A percentile compares a stretch with the other conserved stretches of the same genome.
phyloP scores from a whole-genome alignment of 2,113 vertebrate genomes.

The Xenus cinereus region DNA sequence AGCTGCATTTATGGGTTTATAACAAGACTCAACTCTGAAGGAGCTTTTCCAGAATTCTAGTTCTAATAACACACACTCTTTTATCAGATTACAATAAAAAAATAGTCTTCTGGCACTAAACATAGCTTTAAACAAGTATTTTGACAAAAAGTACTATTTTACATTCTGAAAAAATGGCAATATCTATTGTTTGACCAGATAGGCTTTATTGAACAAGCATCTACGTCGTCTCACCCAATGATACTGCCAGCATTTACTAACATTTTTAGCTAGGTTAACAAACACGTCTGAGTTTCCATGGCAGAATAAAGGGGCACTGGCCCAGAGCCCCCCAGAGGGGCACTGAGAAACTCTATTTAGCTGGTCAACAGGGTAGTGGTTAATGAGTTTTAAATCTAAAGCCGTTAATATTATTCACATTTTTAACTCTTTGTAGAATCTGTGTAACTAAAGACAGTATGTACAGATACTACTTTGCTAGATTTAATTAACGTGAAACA shows the following conservation, averaged over 20 bases:
- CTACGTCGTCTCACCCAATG: fast-evolving
- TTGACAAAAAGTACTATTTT: background rate
- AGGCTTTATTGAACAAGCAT: background rate
- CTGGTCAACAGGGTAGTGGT: background rate
- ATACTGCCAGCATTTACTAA: background rate
- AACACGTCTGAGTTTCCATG: background rate
- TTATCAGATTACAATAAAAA: background rate
- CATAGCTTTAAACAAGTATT: background rate
- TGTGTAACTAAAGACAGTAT: background rate
- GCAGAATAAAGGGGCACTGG: background rate
- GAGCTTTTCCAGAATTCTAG: background rate
- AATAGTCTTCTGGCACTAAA: background rate
- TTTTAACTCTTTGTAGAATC: fast-evolving
- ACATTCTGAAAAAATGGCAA: background rate
- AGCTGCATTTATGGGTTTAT: background rate
- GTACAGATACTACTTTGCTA: background rate
- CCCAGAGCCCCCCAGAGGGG: too few relatives aligned
- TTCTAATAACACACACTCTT: background rate
- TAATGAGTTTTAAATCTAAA: conserved; percentile 10
- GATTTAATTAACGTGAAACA: background rate
- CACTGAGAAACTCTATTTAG: background rate
- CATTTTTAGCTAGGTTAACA: background rate
- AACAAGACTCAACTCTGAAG: background rate
- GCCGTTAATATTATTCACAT: background rate
- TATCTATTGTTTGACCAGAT: background rate